phyloP scores from a whole-genome alignment of 2,113 vertebrate genomes.

The Dascyllus trimaculatus region DNA sequence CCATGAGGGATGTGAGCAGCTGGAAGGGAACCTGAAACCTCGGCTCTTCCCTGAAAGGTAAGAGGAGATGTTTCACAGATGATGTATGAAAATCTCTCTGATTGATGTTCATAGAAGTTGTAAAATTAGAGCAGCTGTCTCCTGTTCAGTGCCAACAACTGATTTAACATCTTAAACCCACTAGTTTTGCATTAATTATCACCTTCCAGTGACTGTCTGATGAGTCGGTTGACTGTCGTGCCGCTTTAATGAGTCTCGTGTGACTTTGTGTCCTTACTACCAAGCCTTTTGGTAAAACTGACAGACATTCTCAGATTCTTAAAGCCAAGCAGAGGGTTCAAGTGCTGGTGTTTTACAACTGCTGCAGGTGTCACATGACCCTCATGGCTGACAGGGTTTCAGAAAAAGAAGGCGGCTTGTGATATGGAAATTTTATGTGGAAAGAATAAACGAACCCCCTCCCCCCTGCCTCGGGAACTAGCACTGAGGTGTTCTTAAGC shows the following conservation, averaged over 20 bases:
- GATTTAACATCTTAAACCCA: background rate
- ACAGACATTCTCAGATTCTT: slow-evolving; percentile 4
- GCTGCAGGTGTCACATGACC: background rate
- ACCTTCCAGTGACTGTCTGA: slow-evolving; percentile 20
- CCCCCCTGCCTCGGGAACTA: background rate
- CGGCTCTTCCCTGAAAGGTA: slow-evolving; percentile 90
- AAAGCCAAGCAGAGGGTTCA: background rate
- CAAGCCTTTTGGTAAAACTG: slow-evolving; percentile 28
- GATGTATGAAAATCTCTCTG: background rate
- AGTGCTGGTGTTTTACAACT: background rate
- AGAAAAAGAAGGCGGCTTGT: slow-evolving; percentile 4
- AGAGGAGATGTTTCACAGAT: background rate
- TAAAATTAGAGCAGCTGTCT: slow-evolving; percentile 13
- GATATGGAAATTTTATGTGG: slow-evolving; percentile 10
- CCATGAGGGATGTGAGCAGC: slow-evolving; percentile 94
- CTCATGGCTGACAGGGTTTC: background rate
- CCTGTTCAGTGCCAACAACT: background rate
- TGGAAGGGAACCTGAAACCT: slow-evolving; percentile 98
- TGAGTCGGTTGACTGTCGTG: slow-evolving; percentile 4
- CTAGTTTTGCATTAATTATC: slow-evolving; percentile 35
- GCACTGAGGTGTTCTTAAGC: slow-evolving; percentile 19
- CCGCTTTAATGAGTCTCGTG: slow-evolving; percentile 25
- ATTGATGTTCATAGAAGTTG: background rate
- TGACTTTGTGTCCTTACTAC: slow-evolving; percentile 7
- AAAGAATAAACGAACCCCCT: slow-evolving; percentile 24